Conservation (phyloP, 1,140 invertebrate species). For the Cyclargus thomasi region DNA sequence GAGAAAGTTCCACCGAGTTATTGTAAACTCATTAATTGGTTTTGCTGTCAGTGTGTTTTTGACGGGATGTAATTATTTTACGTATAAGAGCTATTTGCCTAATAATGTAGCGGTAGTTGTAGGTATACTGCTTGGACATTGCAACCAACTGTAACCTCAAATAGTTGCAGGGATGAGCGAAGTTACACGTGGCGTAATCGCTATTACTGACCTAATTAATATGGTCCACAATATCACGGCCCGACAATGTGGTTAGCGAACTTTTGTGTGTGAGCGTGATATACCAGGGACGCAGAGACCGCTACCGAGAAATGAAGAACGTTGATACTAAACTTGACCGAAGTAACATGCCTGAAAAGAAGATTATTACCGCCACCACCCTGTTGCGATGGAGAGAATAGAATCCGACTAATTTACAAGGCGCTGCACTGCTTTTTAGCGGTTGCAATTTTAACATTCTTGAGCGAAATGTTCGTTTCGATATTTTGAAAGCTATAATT, state of each 20-base stretch:
- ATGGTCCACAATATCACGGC: neutral
- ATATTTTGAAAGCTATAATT: neutral
- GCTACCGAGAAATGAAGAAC: neutral
- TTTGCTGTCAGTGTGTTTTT: neutral
- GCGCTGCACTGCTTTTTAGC: neutral
- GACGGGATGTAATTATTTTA: neutral
- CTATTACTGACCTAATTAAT: slow-evolving; percentile 1
- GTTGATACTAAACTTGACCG: neutral
- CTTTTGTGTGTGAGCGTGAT: neutral
- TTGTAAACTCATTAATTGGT: slow-evolving; percentile 3
- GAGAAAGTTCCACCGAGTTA: neutral
- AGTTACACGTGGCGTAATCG: neutral
- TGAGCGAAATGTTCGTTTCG: neutral
- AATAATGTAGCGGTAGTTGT: no score
- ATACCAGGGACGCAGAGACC: neutral
- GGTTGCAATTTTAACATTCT: neutral
- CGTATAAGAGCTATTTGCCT: neutral
- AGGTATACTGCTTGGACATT: neutral
- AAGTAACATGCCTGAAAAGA: neutral
- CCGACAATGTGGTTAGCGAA: neutral
- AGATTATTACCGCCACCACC: neutral
- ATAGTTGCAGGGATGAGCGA: neutral
- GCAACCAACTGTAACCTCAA: neutral
- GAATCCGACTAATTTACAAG: neutral
- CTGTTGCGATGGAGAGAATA: neutral